Base-by-base conservation (phyloP, 1,140 invertebrate genomes). In the Dolichoris vasculosae region DNA sequence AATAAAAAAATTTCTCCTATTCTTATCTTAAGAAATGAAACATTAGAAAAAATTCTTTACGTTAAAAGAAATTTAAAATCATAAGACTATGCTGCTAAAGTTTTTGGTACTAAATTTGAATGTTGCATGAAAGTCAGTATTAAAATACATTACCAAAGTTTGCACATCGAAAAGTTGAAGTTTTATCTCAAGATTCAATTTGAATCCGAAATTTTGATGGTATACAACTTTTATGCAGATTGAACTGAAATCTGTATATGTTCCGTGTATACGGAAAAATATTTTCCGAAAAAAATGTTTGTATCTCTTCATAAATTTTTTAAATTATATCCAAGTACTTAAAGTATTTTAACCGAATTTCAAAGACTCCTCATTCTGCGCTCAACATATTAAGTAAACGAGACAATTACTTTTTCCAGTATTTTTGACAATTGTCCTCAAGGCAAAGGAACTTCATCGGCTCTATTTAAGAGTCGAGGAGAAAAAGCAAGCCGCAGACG, bases 71-170 rank as follows among this genome's bases (percentile, higher is more conserved):
- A 43, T 30, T 73, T 73, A 43, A 20, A 43, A 43, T 73, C 38
- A 40, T 17, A 17, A 73, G 69, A 0, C 69, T 4, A 7, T n/a
- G 69, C 4, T 43, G 69, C 69, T 38, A 73, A 43, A 73, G 69
- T 73, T 73, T n/a, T 73, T 26, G 38, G 38, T 38, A 73, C 38
- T 43, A 73, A 73, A 73, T 73, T n/a, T 73, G 69, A 71, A 71
- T 71, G 32, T 40, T 23, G 38, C 69, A 73, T 43, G 40, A 43
- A 40, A n/a, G 38, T 73, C 23, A n/a, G 69, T 7, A 43, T 38
- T n/a, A 73, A 73, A 73, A 38, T 73, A 23, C 69, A 73, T 9
- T 73, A 43, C n/a, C 69, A 20, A 73, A 73, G 38, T 73, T 73
- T 73, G 69, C 38, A 43, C 69, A 43, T n/a, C 38, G 69, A 40